A percentile compares a stretch with the other conserved stretches of the same genome.
Evolutionary conservation across 2,888 invertebrate genomes (phyloP).

Genomic region (Sesia bembeciformis): DNA sequence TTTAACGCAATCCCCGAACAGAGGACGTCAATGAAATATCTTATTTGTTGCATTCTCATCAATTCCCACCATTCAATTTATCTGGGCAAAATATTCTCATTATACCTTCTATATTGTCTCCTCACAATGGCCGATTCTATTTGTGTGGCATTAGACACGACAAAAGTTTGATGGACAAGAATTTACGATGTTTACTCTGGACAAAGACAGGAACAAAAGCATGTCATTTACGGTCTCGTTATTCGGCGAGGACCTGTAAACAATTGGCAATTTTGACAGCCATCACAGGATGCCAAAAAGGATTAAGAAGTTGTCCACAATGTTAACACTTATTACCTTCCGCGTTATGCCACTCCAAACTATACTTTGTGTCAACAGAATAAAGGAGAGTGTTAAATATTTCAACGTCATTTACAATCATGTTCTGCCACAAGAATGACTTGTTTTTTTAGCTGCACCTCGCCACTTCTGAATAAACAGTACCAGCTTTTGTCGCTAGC

Average conservation of each 20-base stretch:
- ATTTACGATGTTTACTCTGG: conserved; percentile 62
- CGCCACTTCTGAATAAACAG: conserved; percentile 51
- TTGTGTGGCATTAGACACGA: conserved; percentile 37
- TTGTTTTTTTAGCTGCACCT: conserved; percentile 54
- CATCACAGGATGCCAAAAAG: conserved; percentile 58
- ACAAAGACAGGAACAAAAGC: conserved; percentile 49
- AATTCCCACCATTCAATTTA: conserved; percentile 7
- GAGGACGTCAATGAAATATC: neutral
- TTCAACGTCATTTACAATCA: neutral
- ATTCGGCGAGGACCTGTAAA: conserved; percentile 51
- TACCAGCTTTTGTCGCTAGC: conserved; percentile 26
- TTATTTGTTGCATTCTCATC: neutral
- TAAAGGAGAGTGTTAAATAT: neutral
- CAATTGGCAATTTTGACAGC: conserved; percentile 66
- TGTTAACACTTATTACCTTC: neutral
- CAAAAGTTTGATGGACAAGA: conserved; percentile 32
- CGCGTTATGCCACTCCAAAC: neutral
- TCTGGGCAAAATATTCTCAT: conserved; percentile 17
- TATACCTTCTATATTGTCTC: conserved; percentile 15
- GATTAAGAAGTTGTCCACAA: conserved; percentile 35
- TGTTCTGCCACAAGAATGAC: conserved; percentile 2
- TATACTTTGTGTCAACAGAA: neutral
- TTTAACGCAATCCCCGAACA: no score
- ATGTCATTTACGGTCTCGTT: conserved; percentile 53
- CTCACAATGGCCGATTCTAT: conserved; percentile 26